Evolutionary conservation across 2,888 invertebrate genomes (phyloP), one percentile per base, ranked within the genome.

Genomic region (Micoletzkya japonica): DNA sequence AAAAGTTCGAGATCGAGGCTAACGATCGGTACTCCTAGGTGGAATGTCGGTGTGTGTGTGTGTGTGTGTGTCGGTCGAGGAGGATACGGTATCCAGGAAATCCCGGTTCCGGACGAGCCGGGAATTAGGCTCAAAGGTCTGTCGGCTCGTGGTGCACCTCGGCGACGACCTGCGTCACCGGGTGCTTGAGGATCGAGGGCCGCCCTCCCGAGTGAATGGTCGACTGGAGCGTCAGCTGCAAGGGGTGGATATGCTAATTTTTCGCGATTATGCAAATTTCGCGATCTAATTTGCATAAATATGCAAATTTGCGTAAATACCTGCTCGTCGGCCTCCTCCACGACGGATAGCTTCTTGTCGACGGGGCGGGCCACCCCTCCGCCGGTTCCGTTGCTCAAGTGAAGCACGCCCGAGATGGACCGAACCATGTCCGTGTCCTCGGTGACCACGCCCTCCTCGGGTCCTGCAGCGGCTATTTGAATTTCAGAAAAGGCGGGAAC

Each of bases 251-350:
- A 37, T 17, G 34, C 58, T 7, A 58, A 32, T n/a, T 58, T 36
- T 36, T 36, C 36, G 20, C 58, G 3, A n/a, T 24, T 26, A 37
- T 36, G 37, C 34, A 58, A 34, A 58, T n/a, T 30, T n/a, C 24
- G n/a, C n/a, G n/a, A n/a, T n/a, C 60, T 60, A 44, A 60, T 44
- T 30, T 37, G 60, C 37, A 7, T 44, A 37, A 10, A 26, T 4
- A 20, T n/a, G 24, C 32, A 58, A 36, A 32, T 2, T 1, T 32
- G 10, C 58, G 57, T 28, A 28, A 34, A 34, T 34, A 82, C 81
- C 78, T 81, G 80, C 71, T 83, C 83, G 72, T 83, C 83, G 26
- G 77, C 78, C 71, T 83, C 83, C 24, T 82, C 82, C n/a, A 83
- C 82, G 32, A 83, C 81, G 58, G 77, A 77, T 68, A 83, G 74